Evolutionary conservation across 2,888 invertebrate species (phyloP).

Genomic region (Polymixis flavicincta): DNA sequence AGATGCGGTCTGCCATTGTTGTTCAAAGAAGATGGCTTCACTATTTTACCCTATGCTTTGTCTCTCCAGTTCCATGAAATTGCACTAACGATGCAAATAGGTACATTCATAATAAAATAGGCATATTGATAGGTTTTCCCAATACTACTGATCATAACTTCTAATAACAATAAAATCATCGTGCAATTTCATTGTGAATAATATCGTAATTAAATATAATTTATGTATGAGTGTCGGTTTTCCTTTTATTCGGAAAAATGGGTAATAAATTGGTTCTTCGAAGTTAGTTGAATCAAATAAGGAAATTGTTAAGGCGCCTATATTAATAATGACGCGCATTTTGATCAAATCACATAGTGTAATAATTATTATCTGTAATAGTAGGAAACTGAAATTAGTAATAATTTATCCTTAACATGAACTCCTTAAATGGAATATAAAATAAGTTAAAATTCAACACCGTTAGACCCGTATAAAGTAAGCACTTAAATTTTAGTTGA

Average conservation of each 20-base stretch:
- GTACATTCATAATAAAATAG: slow-evolving; percentile 31
- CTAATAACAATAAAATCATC: slow-evolving; percentile 11
- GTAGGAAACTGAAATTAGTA: neutral
- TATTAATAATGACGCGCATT: slow-evolving; percentile 4
- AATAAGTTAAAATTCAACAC: neutral
- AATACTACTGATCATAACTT: slow-evolving; percentile 24
- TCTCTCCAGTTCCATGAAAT: slow-evolving; percentile 21
- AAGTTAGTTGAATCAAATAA: slow-evolving; percentile 47
- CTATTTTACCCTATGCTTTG: slow-evolving; percentile 2
- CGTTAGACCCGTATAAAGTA: neutral
- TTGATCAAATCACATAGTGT: neutral
- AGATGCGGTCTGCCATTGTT: neutral
- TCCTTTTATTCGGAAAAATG: slow-evolving; percentile 58
- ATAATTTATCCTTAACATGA: neutral
- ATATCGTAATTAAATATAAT: slow-evolving; percentile 47
- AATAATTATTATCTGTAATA: neutral
- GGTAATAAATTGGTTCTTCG: slow-evolving; percentile 47
- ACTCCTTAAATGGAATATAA: neutral
- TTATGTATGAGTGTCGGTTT: slow-evolving; percentile 54
- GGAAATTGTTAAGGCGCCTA: slow-evolving; percentile 52
- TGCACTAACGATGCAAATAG: neutral
- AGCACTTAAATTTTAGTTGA: neutral
- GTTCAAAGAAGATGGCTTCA: neutral
- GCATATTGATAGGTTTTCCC: slow-evolving; percentile 45
- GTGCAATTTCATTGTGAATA: slow-evolving; percentile 28